A percentile compares a stretch with the other conserved stretches of the same genome.
These are phyloP conservation scores for Magallana gigas DNA, from an alignment of 1,140 invertebrate genomes.

Conservation along the genomic window DNA sequence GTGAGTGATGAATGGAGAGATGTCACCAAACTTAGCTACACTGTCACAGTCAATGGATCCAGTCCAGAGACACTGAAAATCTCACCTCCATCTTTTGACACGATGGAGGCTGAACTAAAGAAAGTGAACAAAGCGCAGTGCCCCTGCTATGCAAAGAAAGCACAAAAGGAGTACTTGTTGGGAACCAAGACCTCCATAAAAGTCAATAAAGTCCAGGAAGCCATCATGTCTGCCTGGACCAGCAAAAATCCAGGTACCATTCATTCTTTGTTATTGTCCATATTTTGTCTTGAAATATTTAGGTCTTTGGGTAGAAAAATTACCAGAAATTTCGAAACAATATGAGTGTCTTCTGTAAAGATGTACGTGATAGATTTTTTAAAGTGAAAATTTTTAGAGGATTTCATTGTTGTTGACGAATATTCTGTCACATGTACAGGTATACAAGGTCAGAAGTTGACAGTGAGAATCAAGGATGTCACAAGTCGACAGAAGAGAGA, in stretches of 20 bases:
- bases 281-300: too few relatives aligned
- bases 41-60: constrained; percentile 31
- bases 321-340: too few relatives aligned
- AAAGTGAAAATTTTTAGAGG: not conserved
- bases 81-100: constrained; percentile 16
- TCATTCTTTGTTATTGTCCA: not conserved
- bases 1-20: not conserved
- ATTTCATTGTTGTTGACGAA: not conserved
- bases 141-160: constrained; percentile 40
- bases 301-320: too few relatives aligned
- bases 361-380: not conserved
- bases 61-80: not conserved
- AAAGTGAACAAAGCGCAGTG: constrained; percentile 39
- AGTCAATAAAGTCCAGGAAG: not conserved
- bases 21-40: constrained; percentile 47
- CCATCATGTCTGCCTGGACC: constrained; percentile 47
- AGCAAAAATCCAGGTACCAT: constrained; percentile 43
- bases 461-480: constrained; percentile 22
- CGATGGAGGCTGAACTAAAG: constrained; percentile 16
- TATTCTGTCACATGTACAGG: not conserved
- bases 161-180: constrained; percentile 43
- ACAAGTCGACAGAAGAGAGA: constrained; percentile 36
- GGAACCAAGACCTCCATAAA: constrained; percentile 33
- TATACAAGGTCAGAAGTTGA: constrained; percentile 14
- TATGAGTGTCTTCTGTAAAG: too few relatives aligned